Evolutionary conservation across 2,797 vertebrate genomes (phyloP), one percentile per base, ranked within the genome.

Genomic region (Pseudocheirus occidentalis): DNA sequence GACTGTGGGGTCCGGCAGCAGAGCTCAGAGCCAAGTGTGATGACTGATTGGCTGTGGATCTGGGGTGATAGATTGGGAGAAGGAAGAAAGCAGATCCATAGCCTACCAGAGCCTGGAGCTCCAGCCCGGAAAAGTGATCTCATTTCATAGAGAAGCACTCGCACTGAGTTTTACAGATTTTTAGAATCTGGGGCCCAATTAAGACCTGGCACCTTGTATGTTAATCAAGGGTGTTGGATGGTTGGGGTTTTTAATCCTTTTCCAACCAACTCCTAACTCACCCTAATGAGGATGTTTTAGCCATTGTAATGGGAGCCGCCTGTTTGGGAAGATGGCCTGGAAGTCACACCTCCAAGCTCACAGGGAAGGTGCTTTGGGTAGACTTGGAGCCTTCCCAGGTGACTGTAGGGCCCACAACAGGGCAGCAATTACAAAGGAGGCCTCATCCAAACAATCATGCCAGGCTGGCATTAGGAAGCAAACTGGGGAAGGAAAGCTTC

Each of bases 181-280:
- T 40, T 94, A 95, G 93, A 56, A 96, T 97, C 97, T n/a, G 95
- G 96, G 97, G 98, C 98, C 99, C 99, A 99, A 99, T 99, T 99
- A 99, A 99, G 99, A 98, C 98, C 98, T 99, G 98, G 97, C 99
- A 99, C 98, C 98, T 98, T 98, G 99, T 97, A 99, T 99, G 99
- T 99, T 99, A 99, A 99, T 99, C 99, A 99, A 99, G 97, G 73
- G 73, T 73, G 66, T 73, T 73, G 73, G n/a, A 40, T 24, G 94
- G 87, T 94, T 96, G 95, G 53, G 53, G 97, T 92, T 95, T 97
- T 93, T 97, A 93, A 52, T 34, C 98, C 99, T 98, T 98, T 98
- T 99, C 95, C 96, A 99, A 99, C 99, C 99, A 98, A 98, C 98
- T 99, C 98, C 96, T 98, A 99, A 99, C 98, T 99, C 98, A 98